phyloP scores from a whole-genome alignment of 2,888 invertebrate genomes.

The Drosophila leonis region DNA sequence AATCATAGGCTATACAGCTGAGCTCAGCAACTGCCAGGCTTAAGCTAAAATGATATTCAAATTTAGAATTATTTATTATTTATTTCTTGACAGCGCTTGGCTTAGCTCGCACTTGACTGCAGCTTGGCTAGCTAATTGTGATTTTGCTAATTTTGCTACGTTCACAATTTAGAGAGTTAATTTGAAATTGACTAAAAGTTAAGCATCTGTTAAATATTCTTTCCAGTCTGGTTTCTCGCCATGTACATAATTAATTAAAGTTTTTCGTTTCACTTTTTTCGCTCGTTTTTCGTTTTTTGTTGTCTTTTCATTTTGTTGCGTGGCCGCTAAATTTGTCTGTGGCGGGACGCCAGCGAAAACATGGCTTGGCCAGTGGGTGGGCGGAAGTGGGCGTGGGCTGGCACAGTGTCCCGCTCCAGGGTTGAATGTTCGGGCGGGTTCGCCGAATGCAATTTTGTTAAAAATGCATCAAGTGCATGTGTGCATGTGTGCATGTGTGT shows the following conservation, averaged over 20 bases:
- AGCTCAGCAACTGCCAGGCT: not conserved
- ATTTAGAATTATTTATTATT: too few relatives aligned
- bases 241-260: constrained; percentile 26
- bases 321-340: constrained; percentile 63
- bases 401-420: constrained; percentile 39
- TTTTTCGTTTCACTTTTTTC: constrained; percentile 17
- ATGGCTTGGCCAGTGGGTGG: constrained; percentile 20
- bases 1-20: too few relatives aligned
- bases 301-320: constrained; percentile 48
- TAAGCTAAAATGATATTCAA: too few relatives aligned
- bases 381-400: constrained; percentile 31
- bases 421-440: not conserved
- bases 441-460: constrained; percentile 81
- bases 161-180: not conserved
- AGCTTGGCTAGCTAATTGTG: not conserved
- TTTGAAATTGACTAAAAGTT: not conserved
- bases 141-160: too few relatives aligned
- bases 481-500: constrained; percentile 35
- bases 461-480: constrained; percentile 76
- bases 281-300: constrained; percentile 10
- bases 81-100: too few relatives aligned
- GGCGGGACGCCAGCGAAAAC: constrained; percentile 23
- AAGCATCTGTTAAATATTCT: not conserved
- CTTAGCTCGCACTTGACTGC: not conserved
- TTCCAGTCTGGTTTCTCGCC: not conserved